Base-by-base conservation (phyloP, 2,113 vertebrate genomes). In the Tachysurus fulvidraco region DNA sequence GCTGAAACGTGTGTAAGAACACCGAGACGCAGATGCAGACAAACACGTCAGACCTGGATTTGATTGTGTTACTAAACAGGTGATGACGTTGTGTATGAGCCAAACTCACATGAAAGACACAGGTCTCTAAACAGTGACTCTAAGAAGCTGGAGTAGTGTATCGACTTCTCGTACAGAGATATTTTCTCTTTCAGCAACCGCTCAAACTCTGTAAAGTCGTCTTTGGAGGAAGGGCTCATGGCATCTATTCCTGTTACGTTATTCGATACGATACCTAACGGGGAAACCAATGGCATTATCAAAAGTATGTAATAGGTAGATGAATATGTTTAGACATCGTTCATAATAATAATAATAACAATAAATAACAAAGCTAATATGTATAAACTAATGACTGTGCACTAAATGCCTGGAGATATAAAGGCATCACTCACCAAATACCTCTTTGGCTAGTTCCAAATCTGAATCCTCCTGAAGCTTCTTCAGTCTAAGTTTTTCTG, bases 161-260 rank as follows among this genome's bases (percentile, higher is more conserved):
- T 86, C 0, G 98, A 99, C 86, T 97, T 99, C 93, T 99, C 98
- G 87, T 96, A 98, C 79, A 96, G 97, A 11, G 95, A 94, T 85
- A 99, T 97, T 90, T 99, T 99, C 92, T 99, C 97, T 94, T 97
- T 99, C 77, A 99, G 95, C 85, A 98, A 90, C 54, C 96, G 97
- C 88, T 98, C 97, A 90, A 99, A 99, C 89, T 99, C 98, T 94
- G 96, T 96, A 73, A 99, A 99, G 90, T 99, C 98, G 28, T 99
- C 98, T 97, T 97, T 98, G 7, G 98, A 97, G 81, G 96, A 96
- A 84, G 98, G 98, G 87, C 95, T 98, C 96, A 99, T 98, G 89
- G 96, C 95, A 93, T 99, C 98, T 93, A 99, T 97, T 93, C 98
- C 98, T 92, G 92, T 94, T 84, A 96, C 93, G 89, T 90, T 93